A percentile compares a stretch with the other conserved stretches of the same genome.
Evolutionary conservation across 2,888 invertebrate genomes (phyloP).

Genomic region (Cerastoderma edule): DNA sequence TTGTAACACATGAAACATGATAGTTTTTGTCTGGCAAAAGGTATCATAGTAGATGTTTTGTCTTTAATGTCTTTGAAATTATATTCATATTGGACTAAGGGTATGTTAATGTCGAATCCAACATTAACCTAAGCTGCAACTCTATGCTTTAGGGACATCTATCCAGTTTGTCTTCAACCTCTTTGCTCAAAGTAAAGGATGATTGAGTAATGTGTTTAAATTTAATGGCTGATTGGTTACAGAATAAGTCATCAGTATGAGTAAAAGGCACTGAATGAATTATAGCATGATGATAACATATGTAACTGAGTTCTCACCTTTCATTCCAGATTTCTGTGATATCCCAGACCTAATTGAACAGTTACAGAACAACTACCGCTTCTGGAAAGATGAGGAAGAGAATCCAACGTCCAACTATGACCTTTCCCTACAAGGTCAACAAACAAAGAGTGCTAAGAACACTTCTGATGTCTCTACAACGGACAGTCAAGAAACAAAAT

Average conservation of each 20-base stretch:
- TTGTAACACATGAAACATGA: too few species aligned
- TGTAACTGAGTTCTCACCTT: not conserved
- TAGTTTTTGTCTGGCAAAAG: too few species aligned
- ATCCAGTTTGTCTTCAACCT: not conserved
- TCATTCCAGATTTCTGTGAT: slow-evolving; percentile 92
- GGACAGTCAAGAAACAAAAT: slow-evolving; percentile 31
- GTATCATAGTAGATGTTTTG: too few species aligned
- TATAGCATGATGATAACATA: not conserved
- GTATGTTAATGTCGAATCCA: too few species aligned
- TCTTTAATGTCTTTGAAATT: too few species aligned
- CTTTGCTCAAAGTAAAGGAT: not conserved
- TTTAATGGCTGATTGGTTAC: not conserved
- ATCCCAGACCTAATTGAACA: slow-evolving; percentile 95
- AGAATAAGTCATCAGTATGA: not conserved
- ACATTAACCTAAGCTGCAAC: too few species aligned
- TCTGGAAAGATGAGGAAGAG: slow-evolving; percentile 91
- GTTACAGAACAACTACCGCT: slow-evolving; percentile 93
- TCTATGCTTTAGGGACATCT: too few species aligned
- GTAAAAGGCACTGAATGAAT: not conserved
- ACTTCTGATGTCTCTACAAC: slow-evolving; percentile 15
- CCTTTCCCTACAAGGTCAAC: slow-evolving; percentile 29
- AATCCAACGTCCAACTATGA: slow-evolving; percentile 50
- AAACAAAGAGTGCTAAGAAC: slow-evolving; percentile 9
- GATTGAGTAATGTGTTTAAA: not conserved
- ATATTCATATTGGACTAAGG: too few species aligned